Evolutionary conservation across 2,888 invertebrate species (phyloP), one percentile per base, ranked within the genome.

Genomic region (Dermolepida albohirtum): DNA sequence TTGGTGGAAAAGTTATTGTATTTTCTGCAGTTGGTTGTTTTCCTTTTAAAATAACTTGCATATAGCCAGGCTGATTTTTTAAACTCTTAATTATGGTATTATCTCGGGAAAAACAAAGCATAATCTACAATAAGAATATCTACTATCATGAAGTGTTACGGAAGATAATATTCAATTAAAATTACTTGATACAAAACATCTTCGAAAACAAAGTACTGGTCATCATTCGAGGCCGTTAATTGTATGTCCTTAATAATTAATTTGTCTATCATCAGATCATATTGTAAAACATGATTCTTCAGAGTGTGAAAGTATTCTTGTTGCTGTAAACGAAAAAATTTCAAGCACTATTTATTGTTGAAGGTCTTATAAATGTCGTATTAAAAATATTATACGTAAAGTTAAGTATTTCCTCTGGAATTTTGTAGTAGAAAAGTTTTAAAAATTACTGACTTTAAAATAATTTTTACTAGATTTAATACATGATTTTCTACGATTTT

Each of bases 191-290:
- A 96, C 0, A 98, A 84, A 64, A 96, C 90, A 83, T 98, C 98
- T 85, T 98, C 97, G 81, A 97, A 98, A 0, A 98, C 97, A 81
- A 98, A 98, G 81, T 97, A 97, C 81, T 97, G 97, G 82, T 98
- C 97, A 80, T 98, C 97, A 82, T 98, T 98, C 8, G 96, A 96
- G 0, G 97, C 96, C 0, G 97, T 98, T 69, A 97, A 83, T 82
- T 96, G 96, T 7, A 98, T 94, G 80, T 98, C 98, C 86, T 97
- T 98, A 76, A 97, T 95, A 75, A 97, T 93, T 7, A 98, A 85
- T 82, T 95, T 96, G 82, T 98, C 97, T 39, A 96, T 93, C 86
- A 98, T 92, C 65, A 97, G 88, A 80, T 97, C 97, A 76, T 94
- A 94, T 76, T 93, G 92, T 43, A 96, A 82, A 0, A 97, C 96